These are phyloP conservation scores for Epirrhoe alternata DNA, from an alignment of 2,888 invertebrate genomes.

Conservation along the genomic window DNA sequence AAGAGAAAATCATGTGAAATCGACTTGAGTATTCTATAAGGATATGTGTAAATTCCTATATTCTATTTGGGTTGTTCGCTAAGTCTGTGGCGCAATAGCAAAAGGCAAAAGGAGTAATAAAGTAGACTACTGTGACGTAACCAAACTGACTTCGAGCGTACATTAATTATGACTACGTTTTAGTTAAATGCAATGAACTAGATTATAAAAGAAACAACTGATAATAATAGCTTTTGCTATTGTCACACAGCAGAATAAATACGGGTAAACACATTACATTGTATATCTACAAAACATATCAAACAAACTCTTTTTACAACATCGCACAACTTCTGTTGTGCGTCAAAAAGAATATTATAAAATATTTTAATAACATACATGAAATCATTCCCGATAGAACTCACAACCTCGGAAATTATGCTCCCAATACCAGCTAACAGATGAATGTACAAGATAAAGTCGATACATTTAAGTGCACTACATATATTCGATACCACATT, in stretches of 20 bases:
- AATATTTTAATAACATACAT: constrained; percentile 61
- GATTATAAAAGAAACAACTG: constrained; percentile 58
- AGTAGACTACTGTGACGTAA: constrained; percentile 65
- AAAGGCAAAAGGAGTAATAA: constrained; percentile 55
- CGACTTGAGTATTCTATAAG: constrained; percentile 81
- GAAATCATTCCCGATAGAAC: constrained; percentile 83
- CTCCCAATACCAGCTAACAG: constrained; percentile 84
- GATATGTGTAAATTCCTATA: constrained; percentile 82
- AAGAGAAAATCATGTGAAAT: constrained; percentile 72
- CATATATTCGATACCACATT: constrained; percentile 46
- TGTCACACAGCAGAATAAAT: constrained; percentile 74
- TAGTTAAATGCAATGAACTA: constrained; percentile 78
- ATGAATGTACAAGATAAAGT: constrained; percentile 69
- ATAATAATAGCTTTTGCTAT: constrained; percentile 72
- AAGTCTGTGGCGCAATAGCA: constrained; percentile 77
- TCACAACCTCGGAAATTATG: constrained; percentile 85
- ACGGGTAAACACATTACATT: constrained; percentile 73
- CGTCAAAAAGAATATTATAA: constrained; percentile 72
- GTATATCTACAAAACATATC: constrained; percentile 77
- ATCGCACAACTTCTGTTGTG: constrained; percentile 79
- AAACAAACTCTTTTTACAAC: constrained; percentile 80
- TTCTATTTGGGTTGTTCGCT: constrained; percentile 74
- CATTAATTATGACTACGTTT: constrained; percentile 71
- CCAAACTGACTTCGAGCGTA: constrained; percentile 55
- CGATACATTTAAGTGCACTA: constrained; percentile 61